Conservation (phyloP, 2,113 vertebrate species). For the Alethe diademata region DNA sequence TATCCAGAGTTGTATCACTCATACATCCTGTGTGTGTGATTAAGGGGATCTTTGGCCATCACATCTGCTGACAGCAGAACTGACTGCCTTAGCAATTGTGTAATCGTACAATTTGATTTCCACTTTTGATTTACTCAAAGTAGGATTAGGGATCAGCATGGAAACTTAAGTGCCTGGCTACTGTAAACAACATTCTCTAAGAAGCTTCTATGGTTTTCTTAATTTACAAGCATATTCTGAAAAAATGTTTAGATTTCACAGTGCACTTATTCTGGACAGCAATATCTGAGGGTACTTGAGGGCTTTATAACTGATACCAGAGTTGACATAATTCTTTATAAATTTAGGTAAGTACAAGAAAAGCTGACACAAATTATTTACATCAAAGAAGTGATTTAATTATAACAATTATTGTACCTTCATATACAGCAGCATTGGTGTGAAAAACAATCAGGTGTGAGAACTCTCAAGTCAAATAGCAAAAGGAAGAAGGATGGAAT, state of each 20-base stretch:
- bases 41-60: background rate
- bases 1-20: background rate
- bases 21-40: background rate
- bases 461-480: background rate
- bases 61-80: background rate
- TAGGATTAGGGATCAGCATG: background rate
- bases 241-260: background rate
- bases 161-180: background rate
- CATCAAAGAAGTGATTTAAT: background rate
- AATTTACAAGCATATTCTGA: background rate
- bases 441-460: background rate
- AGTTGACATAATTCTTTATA: background rate
- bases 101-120: conserved; percentile 19
- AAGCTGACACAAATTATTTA: background rate
- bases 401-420: background rate
- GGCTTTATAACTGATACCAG: background rate
- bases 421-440: background rate
- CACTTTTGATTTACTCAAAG: background rate
- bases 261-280: background rate
- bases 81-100: background rate
- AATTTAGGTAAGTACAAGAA: background rate
- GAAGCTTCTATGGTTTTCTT: background rate
- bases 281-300: background rate
- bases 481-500: background rate
- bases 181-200: background rate